phyloP scores from a whole-genome alignment of 1,140 invertebrate genomes.

The Atta cephalotes region DNA sequence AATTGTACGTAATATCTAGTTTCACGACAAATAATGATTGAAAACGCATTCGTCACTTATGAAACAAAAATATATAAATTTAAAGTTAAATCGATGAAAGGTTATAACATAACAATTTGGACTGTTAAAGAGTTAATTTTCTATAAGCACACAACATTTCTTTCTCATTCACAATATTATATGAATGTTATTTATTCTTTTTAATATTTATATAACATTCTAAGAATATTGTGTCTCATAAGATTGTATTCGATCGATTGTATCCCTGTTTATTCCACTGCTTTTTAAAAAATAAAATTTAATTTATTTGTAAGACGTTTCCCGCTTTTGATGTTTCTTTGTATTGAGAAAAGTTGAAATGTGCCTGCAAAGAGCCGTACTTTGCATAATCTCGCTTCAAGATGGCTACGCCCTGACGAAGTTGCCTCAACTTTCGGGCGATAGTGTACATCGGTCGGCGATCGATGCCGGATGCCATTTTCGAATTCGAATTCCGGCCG shows the following conservation, averaged over 20 bases:
- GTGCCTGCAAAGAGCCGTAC: slow-evolving; percentile 24
- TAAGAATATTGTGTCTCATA: too few relatives aligned
- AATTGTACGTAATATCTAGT: background rate
- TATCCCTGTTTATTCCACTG: background rate
- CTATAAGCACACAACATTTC: too few relatives aligned
- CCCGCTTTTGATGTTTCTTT: background rate
- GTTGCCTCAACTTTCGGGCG: slow-evolving; percentile 54
- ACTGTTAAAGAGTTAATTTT: too few relatives aligned
- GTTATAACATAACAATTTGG: background rate
- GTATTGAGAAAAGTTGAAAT: slow-evolving; percentile 36
- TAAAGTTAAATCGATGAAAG: background rate
- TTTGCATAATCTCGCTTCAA: slow-evolving; percentile 49
- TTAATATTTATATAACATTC: too few relatives aligned
- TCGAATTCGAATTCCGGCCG: slow-evolving; percentile 60
- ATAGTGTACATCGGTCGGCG: slow-evolving; percentile 47
- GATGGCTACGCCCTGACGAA: slow-evolving; percentile 50
- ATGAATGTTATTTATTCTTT: too few relatives aligned
- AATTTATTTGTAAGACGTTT: background rate
- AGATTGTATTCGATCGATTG: background rate
- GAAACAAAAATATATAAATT: background rate
- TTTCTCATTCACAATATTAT: too few relatives aligned
- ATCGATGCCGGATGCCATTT: slow-evolving; percentile 62
- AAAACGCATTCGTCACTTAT: background rate
- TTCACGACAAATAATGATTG: background rate
- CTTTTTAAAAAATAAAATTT: background rate